Conservation (phyloP, 1,140 invertebrate genomes). For the Cylas formicarius region DNA sequence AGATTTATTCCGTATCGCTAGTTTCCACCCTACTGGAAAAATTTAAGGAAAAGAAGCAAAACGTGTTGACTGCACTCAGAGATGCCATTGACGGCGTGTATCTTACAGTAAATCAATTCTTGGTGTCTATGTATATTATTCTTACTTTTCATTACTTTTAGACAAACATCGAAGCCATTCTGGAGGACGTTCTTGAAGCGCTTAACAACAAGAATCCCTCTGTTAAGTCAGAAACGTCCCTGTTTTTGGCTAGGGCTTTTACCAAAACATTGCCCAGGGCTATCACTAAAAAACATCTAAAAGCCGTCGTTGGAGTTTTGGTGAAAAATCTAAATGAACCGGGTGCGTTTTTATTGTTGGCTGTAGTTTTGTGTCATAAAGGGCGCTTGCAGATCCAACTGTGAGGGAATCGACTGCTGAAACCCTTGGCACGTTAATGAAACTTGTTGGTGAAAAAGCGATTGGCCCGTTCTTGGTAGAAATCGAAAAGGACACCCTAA, state of each 20-base stretch:
- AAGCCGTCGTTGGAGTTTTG: constrained; percentile 71
- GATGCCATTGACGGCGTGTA: constrained; percentile 93
- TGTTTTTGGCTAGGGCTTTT: constrained; percentile 82
- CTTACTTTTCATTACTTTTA: constrained; percentile 38
- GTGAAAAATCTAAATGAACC: constrained; percentile 82
- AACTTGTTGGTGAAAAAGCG: constrained; percentile 87
- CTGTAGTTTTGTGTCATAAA: too few species aligned
- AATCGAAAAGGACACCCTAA: constrained; percentile 81
- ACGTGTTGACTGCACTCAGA: constrained; percentile 74
- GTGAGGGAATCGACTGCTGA: constrained; percentile 82
- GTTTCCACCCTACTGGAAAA: constrained; percentile 83
- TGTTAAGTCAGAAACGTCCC: constrained; percentile 85
- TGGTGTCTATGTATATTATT: background rate
- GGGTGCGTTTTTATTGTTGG: constrained; percentile 43
- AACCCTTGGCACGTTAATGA: constrained; percentile 90
- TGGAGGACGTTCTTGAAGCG: constrained; percentile 76
- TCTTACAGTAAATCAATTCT: constrained; percentile 49
- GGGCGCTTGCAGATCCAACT: constrained; percentile 70
- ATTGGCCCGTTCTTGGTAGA: constrained; percentile 81
- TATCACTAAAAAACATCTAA: constrained; percentile 88
- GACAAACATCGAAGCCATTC: constrained; percentile 79
- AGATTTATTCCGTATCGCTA: constrained; percentile 72
- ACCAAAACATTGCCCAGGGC: constrained; percentile 68
- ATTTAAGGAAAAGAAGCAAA: constrained; percentile 96
- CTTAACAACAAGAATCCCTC: constrained; percentile 93